A percentile compares a stretch with the other conserved stretches of the same genome.
These are phyloP conservation scores for Xenopus petersii DNA, from an alignment of 2,797 vertebrate genomes.

Conservation along the genomic window DNA sequence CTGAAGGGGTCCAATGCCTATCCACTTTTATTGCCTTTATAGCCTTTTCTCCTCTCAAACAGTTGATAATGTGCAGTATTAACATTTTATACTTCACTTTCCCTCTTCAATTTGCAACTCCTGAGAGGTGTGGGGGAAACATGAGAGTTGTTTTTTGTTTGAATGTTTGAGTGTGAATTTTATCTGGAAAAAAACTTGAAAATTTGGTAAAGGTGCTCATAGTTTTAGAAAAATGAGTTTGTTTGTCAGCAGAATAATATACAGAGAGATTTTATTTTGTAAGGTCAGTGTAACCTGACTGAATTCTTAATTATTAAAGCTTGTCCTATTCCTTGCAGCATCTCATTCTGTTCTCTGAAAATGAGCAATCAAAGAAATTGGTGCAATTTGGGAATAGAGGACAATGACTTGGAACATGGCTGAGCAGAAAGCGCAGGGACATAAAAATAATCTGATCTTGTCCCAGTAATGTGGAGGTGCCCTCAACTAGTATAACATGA, in stretches of 20 bases:
- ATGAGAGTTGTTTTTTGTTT: no score
- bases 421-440: background rate
- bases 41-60: no score
- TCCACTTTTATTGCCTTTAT: no score
- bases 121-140: no score
- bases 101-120: no score
- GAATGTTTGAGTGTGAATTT: no score
- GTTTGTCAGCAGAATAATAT: constrained; percentile 1
- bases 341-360: background rate
- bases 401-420: background rate
- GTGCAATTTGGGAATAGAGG: no score
- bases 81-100: no score
- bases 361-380: constrained; percentile 1
- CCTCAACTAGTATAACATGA: background rate
- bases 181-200: no score
- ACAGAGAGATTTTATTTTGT: constrained; percentile 6
- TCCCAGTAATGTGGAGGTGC: background rate
- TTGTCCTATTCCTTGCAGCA: background rate
- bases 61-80: no score
- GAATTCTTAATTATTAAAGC: constrained; percentile 19
- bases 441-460: background rate
- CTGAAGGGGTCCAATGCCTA: no score
- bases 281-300: constrained; percentile 21
- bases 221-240: constrained; percentile 10
- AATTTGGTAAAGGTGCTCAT: no score